Conservation (phyloP, 1,140 invertebrate genomes). For the Heliconius hewitsoni region DNA sequence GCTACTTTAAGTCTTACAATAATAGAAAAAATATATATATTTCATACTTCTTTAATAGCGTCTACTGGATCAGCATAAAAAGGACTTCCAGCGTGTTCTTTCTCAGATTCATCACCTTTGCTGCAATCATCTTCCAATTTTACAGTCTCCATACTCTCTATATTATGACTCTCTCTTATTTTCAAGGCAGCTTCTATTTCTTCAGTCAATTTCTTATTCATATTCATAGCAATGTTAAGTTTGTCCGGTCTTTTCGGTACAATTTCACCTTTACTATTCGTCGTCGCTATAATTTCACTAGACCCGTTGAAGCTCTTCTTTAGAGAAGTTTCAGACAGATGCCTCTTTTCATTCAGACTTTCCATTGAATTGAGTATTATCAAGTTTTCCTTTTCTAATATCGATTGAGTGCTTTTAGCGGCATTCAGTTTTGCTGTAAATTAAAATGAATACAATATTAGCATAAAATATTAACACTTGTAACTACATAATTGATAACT, state of each 20-base stretch:
- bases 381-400: constrained; percentile 73
- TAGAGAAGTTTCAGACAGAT: constrained; percentile 63
- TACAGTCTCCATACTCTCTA: constrained; percentile 77
- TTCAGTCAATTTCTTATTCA: constrained; percentile 77
- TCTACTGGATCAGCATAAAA: constrained; percentile 96
- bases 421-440: constrained; percentile 70
- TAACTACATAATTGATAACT: background rate
- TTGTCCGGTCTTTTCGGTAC: constrained; percentile 78
- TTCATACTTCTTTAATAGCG: constrained; percentile 84
- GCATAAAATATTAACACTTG: background rate
- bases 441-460: constrained; percentile 11
- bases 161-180: constrained; percentile 65
- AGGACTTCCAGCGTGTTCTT: constrained; percentile 88
- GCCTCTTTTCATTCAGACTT: constrained; percentile 71
- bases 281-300: constrained; percentile 77
- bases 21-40: constrained; percentile 24
- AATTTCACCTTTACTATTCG: constrained; percentile 78
- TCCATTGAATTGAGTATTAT: constrained; percentile 68
- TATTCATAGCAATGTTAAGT: constrained; percentile 75
- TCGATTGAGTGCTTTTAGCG: constrained; percentile 74
- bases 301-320: constrained; percentile 74
- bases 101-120: constrained; percentile 65
- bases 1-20: background rate
- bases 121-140: constrained; percentile 68
- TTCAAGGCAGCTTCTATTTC: constrained; percentile 74